These are phyloP conservation scores for Aquatica leii DNA, from an alignment of 2,888 invertebrate genomes.

Conservation along the genomic window DNA sequence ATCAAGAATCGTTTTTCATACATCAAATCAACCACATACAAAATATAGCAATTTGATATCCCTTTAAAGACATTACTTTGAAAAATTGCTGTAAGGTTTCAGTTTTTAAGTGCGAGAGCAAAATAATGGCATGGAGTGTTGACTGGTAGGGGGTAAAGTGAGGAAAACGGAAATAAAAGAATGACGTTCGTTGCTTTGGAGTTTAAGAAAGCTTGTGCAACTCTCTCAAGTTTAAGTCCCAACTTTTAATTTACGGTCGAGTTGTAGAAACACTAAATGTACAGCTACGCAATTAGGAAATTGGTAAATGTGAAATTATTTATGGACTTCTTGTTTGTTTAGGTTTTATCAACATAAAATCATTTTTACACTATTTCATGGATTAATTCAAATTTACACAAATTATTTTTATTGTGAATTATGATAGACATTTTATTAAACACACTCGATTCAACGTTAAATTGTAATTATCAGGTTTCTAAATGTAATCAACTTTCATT, in stretches of 20 bases:
- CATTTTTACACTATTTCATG: no score
- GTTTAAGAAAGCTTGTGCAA: conserved; percentile 28
- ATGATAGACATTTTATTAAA: no score
- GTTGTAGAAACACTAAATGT: conserved; percentile 47
- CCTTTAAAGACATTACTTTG: conserved; percentile 39
- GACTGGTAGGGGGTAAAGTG: conserved; percentile 27
- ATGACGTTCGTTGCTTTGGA: conserved; percentile 29
- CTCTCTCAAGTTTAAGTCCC: conserved; percentile 46
- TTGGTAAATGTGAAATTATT: conserved; percentile 41
- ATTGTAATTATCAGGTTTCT: no score
- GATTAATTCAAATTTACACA: no score
- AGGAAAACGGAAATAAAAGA: conserved; percentile 32
- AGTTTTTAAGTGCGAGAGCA: conserved; percentile 40
- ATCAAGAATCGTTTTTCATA: conserved; percentile 25
- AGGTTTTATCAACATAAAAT: no score
- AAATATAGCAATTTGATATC: conserved; percentile 37
- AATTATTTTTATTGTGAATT: no score
- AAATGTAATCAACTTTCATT: no score
- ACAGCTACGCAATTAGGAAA: conserved; percentile 50
- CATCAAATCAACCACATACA: conserved; percentile 22
- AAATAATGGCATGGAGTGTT: conserved; percentile 37
- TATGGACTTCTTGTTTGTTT: conserved; percentile 26
- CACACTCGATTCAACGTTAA: no score
- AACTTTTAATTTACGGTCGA: conserved; percentile 53
- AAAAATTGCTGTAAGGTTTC: conserved; percentile 38